Evolutionary conservation across 2,113 vertebrate genomes (phyloP), one percentile per base, ranked within the genome.

Genomic region (Nematolebias whitei): DNA sequence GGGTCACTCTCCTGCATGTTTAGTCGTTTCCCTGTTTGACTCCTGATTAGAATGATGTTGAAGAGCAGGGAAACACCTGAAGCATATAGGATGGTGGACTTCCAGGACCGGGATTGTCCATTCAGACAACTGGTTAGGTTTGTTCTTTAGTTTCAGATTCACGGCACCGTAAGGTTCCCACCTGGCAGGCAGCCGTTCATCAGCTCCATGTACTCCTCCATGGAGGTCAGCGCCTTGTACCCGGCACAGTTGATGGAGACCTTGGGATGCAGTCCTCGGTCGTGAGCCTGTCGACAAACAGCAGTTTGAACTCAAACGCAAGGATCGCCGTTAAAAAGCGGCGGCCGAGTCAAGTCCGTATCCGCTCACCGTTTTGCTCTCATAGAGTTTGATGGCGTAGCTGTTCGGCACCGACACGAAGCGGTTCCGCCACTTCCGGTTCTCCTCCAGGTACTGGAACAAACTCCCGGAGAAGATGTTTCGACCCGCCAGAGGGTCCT

Each of bases 381-480:
- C 96, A 0, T 94, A 95, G 12, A 95, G 93, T 59, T 91, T 82
- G 84, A 98, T 82, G 76, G 89, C 90, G 0, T 99, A 98, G 80
- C 94, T 94, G 87, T 96, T 93, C 0, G 94, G 94, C 57, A 99
- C 95, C 0, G 94, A 90, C 0, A 96, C 93, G 73, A 94, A 98
- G 29, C 96, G 95, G 79, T 94, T 95, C 76, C 95, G 90, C 96
- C 96, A 99, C 78, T 97, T 99, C 85, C 94, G 95, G 78, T 89
- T 98, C 84, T 98, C 96, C 65, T 98, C 96, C 20, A 96, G 87
- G 85, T 96, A 96, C 87, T 98, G 95, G 82, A 96, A 98, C 53
- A 99, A 90, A 83, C 91, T 93, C 41, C 97, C 96, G 0, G 97
- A 99, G 90, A 98, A 98, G 85, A 99, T 96, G 84, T 92, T 90